phyloP scores from a whole-genome alignment of 2,113 vertebrate species.

The Serinus canaria region DNA sequence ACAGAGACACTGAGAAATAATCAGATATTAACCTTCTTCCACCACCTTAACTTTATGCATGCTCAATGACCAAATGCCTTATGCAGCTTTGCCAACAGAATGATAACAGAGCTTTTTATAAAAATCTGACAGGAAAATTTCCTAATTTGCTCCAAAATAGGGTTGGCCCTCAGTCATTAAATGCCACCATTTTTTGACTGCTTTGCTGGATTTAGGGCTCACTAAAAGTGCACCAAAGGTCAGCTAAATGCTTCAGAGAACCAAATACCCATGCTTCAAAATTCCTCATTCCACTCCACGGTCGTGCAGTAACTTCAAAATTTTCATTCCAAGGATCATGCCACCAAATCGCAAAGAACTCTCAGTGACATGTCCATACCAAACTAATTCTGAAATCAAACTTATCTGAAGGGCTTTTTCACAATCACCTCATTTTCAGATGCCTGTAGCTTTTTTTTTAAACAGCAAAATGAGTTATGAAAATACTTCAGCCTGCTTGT shows the following conservation, averaged over 20 bases:
- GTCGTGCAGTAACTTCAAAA: not conserved
- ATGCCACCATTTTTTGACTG: not conserved
- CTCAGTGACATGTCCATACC: fast-evolving
- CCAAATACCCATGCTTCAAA: not conserved
- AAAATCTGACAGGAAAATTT: not conserved
- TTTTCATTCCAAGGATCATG: not conserved
- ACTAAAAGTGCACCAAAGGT: not conserved
- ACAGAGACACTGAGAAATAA: not conserved
- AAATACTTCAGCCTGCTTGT: not conserved
- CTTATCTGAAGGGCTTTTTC: not conserved
- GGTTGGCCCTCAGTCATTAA: not conserved
- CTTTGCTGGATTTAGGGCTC: not conserved
- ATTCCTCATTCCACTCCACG: not conserved
- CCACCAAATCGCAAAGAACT: not conserved
- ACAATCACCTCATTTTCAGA: not conserved
- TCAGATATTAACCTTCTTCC: not conserved
- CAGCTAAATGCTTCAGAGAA: not conserved
- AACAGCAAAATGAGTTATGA: not conserved
- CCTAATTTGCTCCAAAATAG: not conserved
- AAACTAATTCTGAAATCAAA: not conserved
- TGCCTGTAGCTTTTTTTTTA: not conserved
- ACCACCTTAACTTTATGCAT: not conserved
- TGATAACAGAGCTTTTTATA: not conserved
- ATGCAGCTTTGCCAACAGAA: not conserved
- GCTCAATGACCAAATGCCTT: not conserved